A percentile compares a stretch with the other conserved stretches of the same genome.
Evolutionary conservation across 2,113 vertebrate genomes (phyloP).

Genomic region (Dromaius novaehollandiae): DNA sequence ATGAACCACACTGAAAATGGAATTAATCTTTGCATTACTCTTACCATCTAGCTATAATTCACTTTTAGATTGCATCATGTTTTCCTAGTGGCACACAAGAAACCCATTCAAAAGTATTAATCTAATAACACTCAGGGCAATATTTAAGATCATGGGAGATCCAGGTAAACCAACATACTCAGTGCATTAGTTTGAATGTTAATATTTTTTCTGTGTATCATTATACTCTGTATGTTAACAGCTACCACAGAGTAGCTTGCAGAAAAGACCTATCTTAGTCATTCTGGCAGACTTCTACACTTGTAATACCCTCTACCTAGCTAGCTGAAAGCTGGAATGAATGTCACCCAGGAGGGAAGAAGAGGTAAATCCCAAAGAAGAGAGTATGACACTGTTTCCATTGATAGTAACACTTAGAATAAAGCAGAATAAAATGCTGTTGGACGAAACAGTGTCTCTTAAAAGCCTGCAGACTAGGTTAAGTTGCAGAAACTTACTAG

Average conservation of each 20-base stretch:
- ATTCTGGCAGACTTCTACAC: background rate
- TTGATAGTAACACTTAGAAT: background rate
- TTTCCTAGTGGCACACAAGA: slow-evolving; percentile 13
- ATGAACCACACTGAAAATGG: slow-evolving; percentile 39
- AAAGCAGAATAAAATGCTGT: background rate
- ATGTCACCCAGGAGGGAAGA: background rate
- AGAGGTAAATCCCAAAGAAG: background rate
- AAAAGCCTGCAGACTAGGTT: background rate
- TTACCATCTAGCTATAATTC: slow-evolving; percentile 26
- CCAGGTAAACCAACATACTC: slow-evolving; percentile 23
- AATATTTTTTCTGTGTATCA: background rate
- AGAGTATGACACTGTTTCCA: background rate
- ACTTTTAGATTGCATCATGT: slow-evolving; percentile 39
- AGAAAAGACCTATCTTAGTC: background rate
- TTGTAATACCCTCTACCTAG: background rate
- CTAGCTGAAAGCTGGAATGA: background rate
- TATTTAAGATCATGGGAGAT: background rate
- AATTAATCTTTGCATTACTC: slow-evolving; percentile 55
- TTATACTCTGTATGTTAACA: background rate
- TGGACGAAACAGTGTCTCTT: background rate
- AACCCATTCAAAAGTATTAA: background rate
- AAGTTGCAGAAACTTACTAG: background rate
- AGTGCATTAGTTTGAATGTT: background rate
- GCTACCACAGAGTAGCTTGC: background rate
- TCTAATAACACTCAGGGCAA: slow-evolving; percentile 6